Percentiles rank a stretch among this genome's conserved stretches.
Conservation (phyloP, 2,888 invertebrate genomes). For the Agrotis exclamationis region DNA sequence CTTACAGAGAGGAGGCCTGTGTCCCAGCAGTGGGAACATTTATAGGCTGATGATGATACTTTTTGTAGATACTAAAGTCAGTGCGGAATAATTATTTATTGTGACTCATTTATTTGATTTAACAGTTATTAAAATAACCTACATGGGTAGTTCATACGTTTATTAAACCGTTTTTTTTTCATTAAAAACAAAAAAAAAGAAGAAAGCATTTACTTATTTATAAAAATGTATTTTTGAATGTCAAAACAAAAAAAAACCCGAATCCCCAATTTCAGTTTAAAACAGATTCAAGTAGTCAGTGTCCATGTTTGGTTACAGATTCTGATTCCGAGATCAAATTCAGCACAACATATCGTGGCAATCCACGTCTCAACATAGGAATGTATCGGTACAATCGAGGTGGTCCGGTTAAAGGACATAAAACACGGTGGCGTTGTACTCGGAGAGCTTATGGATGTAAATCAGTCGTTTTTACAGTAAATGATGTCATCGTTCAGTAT, state of each 20-base stretch:
- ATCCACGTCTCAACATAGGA: slow-evolving; percentile 17
- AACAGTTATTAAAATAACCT: neutral
- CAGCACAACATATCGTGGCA: slow-evolving; percentile 18
- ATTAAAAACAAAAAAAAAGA: too few relatives aligned
- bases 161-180: too few relatives aligned
- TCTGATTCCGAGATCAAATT: neutral
- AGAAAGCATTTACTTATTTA: too few relatives aligned
- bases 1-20: too few relatives aligned
- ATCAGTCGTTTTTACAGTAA: slow-evolving; percentile 14
- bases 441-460: slow-evolving; percentile 18
- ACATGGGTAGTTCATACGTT: too few relatives aligned
- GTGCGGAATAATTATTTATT: neutral
- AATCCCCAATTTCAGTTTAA: too few relatives aligned
- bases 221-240: too few relatives aligned
- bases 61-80: neutral
- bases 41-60: too few relatives aligned
- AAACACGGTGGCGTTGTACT: slow-evolving; percentile 23
- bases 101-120: neutral
- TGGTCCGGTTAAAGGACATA: neutral
- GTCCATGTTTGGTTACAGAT: slow-evolving; percentile 18
- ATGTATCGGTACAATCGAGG: slow-evolving; percentile 27
- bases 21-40: too few relatives aligned
- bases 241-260: too few relatives aligned
- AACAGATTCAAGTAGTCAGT: too few relatives aligned
- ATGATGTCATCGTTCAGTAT: neutral